These are phyloP conservation scores for Margarornis squamiger DNA, from an alignment of 2,797 vertebrate genomes.

Conservation along the genomic window DNA sequence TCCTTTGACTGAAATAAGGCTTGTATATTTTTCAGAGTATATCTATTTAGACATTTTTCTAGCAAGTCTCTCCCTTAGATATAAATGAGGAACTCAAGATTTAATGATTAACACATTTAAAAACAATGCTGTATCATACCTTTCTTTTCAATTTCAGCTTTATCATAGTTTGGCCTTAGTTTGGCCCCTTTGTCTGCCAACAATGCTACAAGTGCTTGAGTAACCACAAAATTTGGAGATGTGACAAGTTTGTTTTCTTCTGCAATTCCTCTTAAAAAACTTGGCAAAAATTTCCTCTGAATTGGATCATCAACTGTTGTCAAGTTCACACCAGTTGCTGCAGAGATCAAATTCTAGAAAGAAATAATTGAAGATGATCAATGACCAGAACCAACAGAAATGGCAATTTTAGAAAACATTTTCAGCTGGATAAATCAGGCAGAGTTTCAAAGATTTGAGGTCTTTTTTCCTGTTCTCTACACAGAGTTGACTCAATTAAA, in stretches of 20 bases:
- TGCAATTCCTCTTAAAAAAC: conserved; percentile 92
- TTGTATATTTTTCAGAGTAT: background rate
- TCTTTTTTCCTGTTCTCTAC: background rate
- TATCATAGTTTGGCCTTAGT: conserved; percentile 90
- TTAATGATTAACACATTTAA: background rate
- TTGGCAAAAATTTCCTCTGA: conserved; percentile 95
- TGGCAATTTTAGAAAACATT: background rate
- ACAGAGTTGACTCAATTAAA: background rate
- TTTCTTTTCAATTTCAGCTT: conserved; percentile 93
- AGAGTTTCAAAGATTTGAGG: background rate
- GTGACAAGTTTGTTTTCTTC: conserved; percentile 98
- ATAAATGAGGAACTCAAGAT: background rate
- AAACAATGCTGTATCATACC: conserved; percentile 74
- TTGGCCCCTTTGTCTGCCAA: conserved; percentile 94
- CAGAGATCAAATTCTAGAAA: conserved; percentile 94
- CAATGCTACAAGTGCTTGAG: conserved; percentile 94
- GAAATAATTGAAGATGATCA: conserved; percentile 1
- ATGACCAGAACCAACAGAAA: background rate
- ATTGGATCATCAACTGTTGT: conserved; percentile 96
- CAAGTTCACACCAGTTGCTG: conserved; percentile 95
- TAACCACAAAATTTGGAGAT: conserved; percentile 97
- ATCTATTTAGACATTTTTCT: background rate
- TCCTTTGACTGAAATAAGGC: background rate
- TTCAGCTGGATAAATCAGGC: background rate
- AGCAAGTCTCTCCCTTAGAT: background rate